Conservation (phyloP, 2,888 invertebrate species). For the Amphimallon solstitiale region DNA sequence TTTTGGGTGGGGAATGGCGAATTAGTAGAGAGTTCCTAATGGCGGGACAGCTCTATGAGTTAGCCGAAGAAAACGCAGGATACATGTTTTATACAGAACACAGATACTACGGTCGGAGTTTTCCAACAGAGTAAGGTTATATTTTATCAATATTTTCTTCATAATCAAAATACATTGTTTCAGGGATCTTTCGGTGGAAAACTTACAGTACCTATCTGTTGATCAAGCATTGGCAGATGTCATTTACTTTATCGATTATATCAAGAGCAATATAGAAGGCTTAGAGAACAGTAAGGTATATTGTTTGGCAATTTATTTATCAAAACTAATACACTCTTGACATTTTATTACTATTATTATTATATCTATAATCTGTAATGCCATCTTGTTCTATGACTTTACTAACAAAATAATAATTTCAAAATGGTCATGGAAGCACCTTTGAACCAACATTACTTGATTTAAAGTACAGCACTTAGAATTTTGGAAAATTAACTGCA, state of each 20-base stretch:
- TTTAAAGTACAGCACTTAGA: no score
- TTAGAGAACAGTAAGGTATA: slow-evolving; percentile 60
- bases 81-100: slow-evolving; percentile 82
- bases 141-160: neutral
- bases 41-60: slow-evolving; percentile 51
- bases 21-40: slow-evolving; percentile 69
- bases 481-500: no score
- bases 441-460: no score
- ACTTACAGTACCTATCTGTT: slow-evolving; percentile 59
- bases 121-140: slow-evolving; percentile 71
- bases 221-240: slow-evolving; percentile 64
- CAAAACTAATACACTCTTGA: no score
- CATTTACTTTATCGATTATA: slow-evolving; percentile 58
- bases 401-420: no score
- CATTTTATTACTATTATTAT: no score
- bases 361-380: no score
- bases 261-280: slow-evolving; percentile 52
- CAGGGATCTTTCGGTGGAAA: slow-evolving; percentile 52
- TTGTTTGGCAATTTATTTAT: no score
- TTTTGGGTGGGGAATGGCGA: slow-evolving; percentile 81
- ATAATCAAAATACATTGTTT: neutral
- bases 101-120: slow-evolving; percentile 81
- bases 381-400: no score
- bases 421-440: no score
- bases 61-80: slow-evolving; percentile 69